Conservation (phyloP, 1,140 invertebrate genomes). For the Drosophila azteca region DNA sequence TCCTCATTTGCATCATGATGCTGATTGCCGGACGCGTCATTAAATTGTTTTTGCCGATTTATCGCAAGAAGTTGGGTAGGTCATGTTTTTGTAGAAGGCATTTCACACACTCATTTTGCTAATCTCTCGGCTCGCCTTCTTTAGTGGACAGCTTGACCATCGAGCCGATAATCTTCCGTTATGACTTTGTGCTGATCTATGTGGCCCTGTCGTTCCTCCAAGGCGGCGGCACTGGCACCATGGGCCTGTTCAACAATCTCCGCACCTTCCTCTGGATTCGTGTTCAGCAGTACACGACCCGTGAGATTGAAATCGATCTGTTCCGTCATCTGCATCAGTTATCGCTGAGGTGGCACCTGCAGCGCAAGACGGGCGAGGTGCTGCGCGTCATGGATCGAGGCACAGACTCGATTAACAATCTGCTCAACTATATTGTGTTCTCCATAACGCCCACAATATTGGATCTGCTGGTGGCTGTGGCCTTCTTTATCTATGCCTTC, state of each 20-base stretch:
- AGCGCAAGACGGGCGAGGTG: constrained; percentile 97
- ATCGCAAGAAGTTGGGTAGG: constrained; percentile 93
- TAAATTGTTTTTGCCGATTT: constrained; percentile 97
- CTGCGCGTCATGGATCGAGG: constrained; percentile 97
- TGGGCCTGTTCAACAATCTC: constrained; percentile 96
- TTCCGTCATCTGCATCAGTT: constrained; percentile 94
- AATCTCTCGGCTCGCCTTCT: constrained; percentile 61
- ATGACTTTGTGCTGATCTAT: constrained; percentile 95
- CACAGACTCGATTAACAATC: constrained; percentile 96
- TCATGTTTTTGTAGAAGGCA: constrained; percentile 13
- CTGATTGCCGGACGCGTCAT: constrained; percentile 92
- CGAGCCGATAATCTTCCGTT: constrained; percentile 88
- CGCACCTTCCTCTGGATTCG: constrained; percentile 96
- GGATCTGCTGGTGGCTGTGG: constrained; percentile 96
- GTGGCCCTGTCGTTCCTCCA: constrained; percentile 95
- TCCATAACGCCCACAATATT: constrained; percentile 95
- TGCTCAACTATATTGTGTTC: constrained; percentile 94
- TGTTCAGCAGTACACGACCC: constrained; percentile 97
- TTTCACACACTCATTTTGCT: constrained; percentile 32
- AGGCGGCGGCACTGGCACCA: constrained; percentile 94
- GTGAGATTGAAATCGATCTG: constrained; percentile 93
- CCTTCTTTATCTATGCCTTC: constrained; percentile 94
- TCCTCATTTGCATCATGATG: constrained; percentile 92
- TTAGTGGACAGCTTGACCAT: constrained; percentile 90
- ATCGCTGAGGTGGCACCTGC: constrained; percentile 95